These are phyloP conservation scores for Eretmochelys imbricata DNA, from an alignment of 2,113 vertebrate species.

Conservation along the genomic window DNA sequence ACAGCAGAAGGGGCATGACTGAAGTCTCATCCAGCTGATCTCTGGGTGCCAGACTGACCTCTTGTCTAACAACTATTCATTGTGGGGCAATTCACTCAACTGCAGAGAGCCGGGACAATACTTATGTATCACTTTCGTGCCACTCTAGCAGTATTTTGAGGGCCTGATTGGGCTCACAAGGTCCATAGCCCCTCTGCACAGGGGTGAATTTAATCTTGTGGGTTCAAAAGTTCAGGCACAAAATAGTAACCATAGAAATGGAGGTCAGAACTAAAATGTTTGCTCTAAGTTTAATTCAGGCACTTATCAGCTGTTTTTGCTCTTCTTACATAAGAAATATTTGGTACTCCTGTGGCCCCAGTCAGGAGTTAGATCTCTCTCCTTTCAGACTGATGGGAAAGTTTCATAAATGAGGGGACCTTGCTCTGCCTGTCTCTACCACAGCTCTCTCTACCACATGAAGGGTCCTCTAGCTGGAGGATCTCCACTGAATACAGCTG, in stretches of 20 bases:
- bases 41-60: background rate
- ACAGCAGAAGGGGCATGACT: background rate
- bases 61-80: background rate
- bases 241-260: background rate
- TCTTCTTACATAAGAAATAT: slow-evolving; percentile 21
- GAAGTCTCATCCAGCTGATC: background rate
- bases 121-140: background rate
- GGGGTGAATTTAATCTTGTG: background rate
- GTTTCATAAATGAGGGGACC: background rate
- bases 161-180: background rate
- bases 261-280: background rate
- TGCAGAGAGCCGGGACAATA: background rate
- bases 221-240: background rate
- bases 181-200: background rate
- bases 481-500: background rate
- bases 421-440: background rate
- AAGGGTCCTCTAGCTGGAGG: background rate
- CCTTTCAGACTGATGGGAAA: background rate
- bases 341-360: background rate
- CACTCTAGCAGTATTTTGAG: background rate
- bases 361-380: background rate
- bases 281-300: slow-evolving; percentile 35
- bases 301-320: slow-evolving; percentile 7
- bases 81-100: background rate
- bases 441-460: background rate